A percentile compares a stretch with the other conserved stretches of the same genome.
These are phyloP conservation scores for Gymnogyps californianus DNA, from an alignment of 2,113 vertebrate species.

Conservation along the genomic window DNA sequence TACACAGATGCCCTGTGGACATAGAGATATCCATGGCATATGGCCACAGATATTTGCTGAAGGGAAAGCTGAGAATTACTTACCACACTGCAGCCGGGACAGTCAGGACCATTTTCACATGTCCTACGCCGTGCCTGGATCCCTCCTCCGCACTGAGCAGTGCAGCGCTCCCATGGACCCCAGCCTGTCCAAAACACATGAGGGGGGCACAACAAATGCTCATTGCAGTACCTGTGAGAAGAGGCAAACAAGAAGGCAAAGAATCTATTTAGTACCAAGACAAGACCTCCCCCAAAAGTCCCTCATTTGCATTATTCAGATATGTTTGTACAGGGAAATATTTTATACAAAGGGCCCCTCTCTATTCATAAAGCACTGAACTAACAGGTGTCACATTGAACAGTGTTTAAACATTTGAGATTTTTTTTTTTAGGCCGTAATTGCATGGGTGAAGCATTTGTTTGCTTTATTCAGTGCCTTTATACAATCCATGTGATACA, in stretches of 20 bases:
- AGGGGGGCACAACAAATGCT: constrained; percentile 91
- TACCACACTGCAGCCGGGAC: constrained; percentile 89
- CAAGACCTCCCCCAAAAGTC: not conserved
- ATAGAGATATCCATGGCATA: not conserved
- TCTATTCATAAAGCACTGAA: not conserved
- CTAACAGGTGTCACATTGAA: not conserved
- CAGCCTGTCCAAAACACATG: constrained; percentile 95
- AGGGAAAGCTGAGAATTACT: not conserved
- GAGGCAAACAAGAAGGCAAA: constrained; percentile 14
- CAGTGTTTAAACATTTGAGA: not conserved
- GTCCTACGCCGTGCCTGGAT: constrained; percentile 89
- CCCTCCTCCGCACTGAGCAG: constrained; percentile 90
- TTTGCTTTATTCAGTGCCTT: not conserved
- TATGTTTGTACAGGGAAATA: not conserved
- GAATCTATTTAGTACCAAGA: not conserved
- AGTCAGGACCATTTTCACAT: constrained; percentile 94
- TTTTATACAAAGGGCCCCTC: not conserved
- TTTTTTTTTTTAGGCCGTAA: not conserved
- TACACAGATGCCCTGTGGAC: not conserved
- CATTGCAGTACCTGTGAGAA: constrained; percentile 90
- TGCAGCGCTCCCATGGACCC: constrained; percentile 96
- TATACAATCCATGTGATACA: not conserved
- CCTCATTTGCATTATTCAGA: not conserved
- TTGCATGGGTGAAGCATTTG: not conserved
- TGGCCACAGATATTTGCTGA: not conserved